phyloP scores from a whole-genome alignment of 1,140 invertebrate genomes.

The Caenorhabditis tropicalis region DNA sequence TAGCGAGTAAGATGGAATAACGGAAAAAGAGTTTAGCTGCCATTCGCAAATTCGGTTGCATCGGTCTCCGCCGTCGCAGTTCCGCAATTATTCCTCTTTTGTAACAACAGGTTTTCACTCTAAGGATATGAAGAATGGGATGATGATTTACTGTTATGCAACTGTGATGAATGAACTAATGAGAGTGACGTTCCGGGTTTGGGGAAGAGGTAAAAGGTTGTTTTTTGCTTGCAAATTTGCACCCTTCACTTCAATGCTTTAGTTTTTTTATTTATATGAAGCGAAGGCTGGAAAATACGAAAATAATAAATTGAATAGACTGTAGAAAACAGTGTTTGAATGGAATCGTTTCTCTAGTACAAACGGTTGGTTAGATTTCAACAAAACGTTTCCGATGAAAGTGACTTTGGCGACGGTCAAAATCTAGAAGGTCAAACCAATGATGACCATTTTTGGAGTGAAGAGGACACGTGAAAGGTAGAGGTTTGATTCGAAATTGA shows the following conservation, averaged over 20 bases:
- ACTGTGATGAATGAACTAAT: neutral
- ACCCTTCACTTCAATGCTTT: no score
- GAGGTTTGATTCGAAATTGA: neutral
- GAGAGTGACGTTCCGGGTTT: neutral
- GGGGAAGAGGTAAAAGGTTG: neutral
- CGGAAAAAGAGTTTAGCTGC: conserved; percentile 4
- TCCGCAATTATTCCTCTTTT: neutral
- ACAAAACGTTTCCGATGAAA: neutral
- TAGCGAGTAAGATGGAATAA: neutral
- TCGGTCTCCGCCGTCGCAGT: neutral
- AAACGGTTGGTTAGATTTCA: neutral
- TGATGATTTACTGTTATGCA: conserved; percentile 5
- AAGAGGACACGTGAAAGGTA: neutral
- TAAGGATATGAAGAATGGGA: neutral
- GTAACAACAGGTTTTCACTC: conserved; percentile 30
- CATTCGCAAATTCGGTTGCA: neutral
- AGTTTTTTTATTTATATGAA: no score
- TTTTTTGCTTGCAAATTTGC: no score
- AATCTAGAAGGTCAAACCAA: neutral
- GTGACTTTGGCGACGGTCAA: neutral
- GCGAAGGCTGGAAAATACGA: no score
- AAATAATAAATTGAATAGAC: no score
- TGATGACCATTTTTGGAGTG: neutral
- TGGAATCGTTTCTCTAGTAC: no score
- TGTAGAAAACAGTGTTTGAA: no score